These are phyloP conservation scores for Leucophenga maculata DNA, from an alignment of 2,888 invertebrate species.

Conservation along the genomic window DNA sequence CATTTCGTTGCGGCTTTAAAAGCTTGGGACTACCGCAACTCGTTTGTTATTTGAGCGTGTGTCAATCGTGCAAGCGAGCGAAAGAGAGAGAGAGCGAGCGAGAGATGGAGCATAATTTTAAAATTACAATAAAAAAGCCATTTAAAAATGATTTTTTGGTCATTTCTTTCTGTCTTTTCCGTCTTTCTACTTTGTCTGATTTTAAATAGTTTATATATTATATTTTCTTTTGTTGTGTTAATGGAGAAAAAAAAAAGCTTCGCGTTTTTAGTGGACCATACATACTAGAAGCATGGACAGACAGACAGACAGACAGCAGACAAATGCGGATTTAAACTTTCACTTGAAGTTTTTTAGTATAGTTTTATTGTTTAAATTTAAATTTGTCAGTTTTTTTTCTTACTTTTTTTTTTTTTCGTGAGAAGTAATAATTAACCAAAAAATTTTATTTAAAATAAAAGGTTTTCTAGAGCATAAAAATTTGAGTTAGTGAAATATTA, in stretches of 20 bases:
- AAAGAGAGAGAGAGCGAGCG: no score
- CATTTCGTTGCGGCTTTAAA: constrained; percentile 8
- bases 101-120: background rate
- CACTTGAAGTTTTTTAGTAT: constrained; percentile 64
- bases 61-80: background rate
- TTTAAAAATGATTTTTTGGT: constrained; percentile 35
- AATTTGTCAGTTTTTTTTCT: background rate
- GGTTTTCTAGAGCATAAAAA: no score
- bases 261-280: constrained; percentile 66
- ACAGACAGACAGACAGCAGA: no score
- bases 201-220: constrained; percentile 35
- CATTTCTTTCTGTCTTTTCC: constrained; percentile 26
- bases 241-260: constrained; percentile 40
- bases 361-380: background rate
- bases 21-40: constrained; percentile 57
- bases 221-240: constrained; percentile 52
- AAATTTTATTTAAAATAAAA: no score
- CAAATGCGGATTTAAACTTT: constrained; percentile 69
- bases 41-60: constrained; percentile 41
- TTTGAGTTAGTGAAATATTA: no score
- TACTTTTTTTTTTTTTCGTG: background rate
- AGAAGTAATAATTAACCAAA: no score
- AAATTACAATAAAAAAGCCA: constrained; percentile 23
- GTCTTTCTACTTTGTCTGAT: constrained; percentile 23
- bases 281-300: constrained; percentile 32